Base-by-base conservation (phyloP, 92 coral and sea anemone genomes). In the Blastomussa wellsi region DNA sequence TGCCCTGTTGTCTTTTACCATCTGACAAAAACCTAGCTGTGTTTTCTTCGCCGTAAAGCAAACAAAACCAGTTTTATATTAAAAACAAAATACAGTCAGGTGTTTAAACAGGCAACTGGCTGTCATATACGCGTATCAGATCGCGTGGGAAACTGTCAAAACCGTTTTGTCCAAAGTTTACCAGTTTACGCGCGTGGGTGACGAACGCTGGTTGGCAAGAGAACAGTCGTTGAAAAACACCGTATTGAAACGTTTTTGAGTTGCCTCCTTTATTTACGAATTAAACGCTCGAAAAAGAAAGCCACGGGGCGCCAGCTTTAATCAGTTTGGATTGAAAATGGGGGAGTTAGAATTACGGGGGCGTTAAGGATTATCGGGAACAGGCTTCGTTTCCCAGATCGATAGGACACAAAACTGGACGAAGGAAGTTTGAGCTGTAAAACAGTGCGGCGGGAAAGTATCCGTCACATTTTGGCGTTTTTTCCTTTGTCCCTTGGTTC, bases 61-160 rank as follows among this genome's bases (percentile, higher is more conserved):
- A 82, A 72, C 51, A 19, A 14, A 53, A 48, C 33, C 51, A 42
- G 31, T 81, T 68, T 26, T 38, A 41, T 29, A 41, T 32, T 69
- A 16, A 26, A 81, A 12, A 49, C 76, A 4, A 70, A 51, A 72
- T 19, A n/a, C 1, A 55, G 38, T 64, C 86, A 82, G 86, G 70
- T 82, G 86, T 59, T 72, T n/a, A 82, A 72, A 82, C 26, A 55
- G n/a, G 38, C 36, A 72, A 26, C 67, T 49, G 49, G 69, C 72
- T 52, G 26, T 44, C 78, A 80, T 13, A 66, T 31, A 48, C 20
- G 64, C 19, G n/a, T 9, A 35, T 24, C 28, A 28, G 31, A 0
- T 57, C 65, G n/a, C 64, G 19, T 14, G 62, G 26, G 74, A 57
- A 79, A 59, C 82, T 57, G 81, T 77, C 81, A 31, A 15, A 57